Percentiles rank a stretch among this genome's conserved stretches.
Conservation (phyloP, 92 coral and sea anemone genomes). For the Umimayanthus kanabou region DNA sequence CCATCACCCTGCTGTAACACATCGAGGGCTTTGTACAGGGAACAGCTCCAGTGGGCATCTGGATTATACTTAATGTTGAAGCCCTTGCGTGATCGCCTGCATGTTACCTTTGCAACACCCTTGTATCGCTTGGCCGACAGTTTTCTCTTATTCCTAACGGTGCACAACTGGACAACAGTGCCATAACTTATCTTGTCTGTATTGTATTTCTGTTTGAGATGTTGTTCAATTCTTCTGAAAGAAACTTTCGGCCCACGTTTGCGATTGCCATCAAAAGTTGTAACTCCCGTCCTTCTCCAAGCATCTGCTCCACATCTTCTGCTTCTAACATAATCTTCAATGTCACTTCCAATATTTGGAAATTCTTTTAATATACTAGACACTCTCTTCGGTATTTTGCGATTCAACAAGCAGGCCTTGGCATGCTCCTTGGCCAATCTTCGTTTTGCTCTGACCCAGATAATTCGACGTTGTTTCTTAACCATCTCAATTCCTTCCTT, state of each 20-base stretch:
- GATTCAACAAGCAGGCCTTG: not conserved
- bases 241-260: not conserved
- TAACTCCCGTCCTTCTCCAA: not conserved
- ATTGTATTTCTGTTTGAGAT: constrained; percentile 45
- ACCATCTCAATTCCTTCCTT: not conserved
- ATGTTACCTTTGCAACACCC: constrained; percentile 55
- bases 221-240: constrained; percentile 51
- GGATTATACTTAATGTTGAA: constrained; percentile 47
- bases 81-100: constrained; percentile 50
- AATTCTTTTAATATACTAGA: not conserved
- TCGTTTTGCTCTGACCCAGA: too few relatives aligned
- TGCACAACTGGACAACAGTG: constrained; percentile 63
- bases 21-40: constrained; percentile 57
- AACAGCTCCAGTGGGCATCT: constrained; percentile 58
- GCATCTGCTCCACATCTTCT: not conserved
- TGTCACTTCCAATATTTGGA: not conserved
- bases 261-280: not conserved
- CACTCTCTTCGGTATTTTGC: not conserved
- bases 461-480: not conserved
- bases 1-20: constrained; percentile 53
- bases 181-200: constrained; percentile 51
- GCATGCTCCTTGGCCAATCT: not conserved
- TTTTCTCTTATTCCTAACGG: constrained; percentile 46
- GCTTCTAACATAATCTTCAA: not conserved
- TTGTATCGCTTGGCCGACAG: constrained; percentile 59